phyloP scores from a whole-genome alignment of 1,140 invertebrate species.

The Stegodyphus dumicola region DNA sequence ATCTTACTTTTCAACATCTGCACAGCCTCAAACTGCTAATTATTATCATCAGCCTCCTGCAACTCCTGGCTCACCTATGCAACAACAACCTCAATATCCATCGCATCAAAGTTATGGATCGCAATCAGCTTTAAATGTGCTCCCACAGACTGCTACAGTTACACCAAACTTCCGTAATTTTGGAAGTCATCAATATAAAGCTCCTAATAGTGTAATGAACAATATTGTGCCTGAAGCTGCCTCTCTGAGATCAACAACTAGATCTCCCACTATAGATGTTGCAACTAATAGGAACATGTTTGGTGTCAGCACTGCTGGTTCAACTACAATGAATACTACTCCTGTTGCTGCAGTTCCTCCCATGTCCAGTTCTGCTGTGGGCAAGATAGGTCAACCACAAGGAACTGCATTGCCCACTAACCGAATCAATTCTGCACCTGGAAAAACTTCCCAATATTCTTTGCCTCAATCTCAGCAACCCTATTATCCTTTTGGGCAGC shows the following conservation, averaged over 20 bases:
- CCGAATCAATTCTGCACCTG: constrained; percentile 19
- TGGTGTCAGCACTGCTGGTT: constrained; percentile 30
- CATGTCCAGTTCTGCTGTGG: constrained; percentile 16
- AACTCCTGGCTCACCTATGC: constrained; percentile 59
- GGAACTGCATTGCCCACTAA: constrained; percentile 10
- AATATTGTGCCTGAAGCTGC: constrained; percentile 42
- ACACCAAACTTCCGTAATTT: constrained; percentile 54
- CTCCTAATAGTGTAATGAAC: constrained; percentile 38
- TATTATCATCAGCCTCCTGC: constrained; percentile 62
- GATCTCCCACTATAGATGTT: constrained; percentile 46
- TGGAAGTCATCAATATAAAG: constrained; percentile 60
- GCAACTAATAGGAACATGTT: constrained; percentile 27
- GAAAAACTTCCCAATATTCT: constrained; percentile 44
- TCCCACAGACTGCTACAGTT: constrained; percentile 54
- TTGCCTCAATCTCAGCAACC: constrained; percentile 46
- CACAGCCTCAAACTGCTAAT: constrained; percentile 59
- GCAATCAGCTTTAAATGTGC: constrained; percentile 59
- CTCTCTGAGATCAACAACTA: constrained; percentile 27
- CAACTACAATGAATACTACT: constrained; percentile 41
- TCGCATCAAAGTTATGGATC: constrained; percentile 62
- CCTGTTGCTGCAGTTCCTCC: constrained; percentile 39
- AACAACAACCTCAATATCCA: constrained; percentile 58
- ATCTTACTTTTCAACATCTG: constrained; percentile 71
- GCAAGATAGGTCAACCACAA: constrained; percentile 31
- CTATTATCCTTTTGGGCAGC: constrained; percentile 56